Evolutionary conservation across 37 sponge, comb jelly and placozoan genomes (phyloP).

Genomic region (Ephydatia muelleri): DNA sequence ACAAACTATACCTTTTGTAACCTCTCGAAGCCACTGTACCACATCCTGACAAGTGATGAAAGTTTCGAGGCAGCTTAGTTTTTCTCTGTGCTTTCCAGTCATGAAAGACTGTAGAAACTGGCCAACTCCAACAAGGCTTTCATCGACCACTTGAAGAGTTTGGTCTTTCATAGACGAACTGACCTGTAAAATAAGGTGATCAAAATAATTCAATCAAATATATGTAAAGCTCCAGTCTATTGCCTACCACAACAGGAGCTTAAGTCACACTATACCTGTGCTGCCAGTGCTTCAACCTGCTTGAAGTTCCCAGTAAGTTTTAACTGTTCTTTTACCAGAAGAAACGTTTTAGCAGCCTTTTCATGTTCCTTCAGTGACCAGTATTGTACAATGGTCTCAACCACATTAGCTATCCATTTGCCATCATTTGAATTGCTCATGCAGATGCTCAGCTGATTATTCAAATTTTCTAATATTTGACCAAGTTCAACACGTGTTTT

Average conservation of each 20-base stretch:
- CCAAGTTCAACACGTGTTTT: not conserved
- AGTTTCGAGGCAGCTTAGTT: constrained; percentile 20
- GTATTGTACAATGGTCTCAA: constrained; percentile 3
- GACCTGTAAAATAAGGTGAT: constrained; percentile 13
- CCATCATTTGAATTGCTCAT: not conserved
- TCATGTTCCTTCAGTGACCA: not conserved
- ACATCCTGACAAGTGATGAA: constrained; percentile 32
- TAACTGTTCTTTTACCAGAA: not conserved
- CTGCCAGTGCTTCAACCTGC: constrained; percentile 14
- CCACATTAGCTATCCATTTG: not conserved
- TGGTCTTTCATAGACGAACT: constrained; percentile 45
- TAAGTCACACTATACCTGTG: not conserved
- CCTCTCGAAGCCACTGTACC: constrained; percentile 53
- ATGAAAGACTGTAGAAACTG: constrained; percentile 36
- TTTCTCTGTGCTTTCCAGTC: not conserved
- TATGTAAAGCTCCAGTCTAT: too few species aligned
- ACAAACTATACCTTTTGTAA: constrained; percentile 38
- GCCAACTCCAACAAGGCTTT: constrained; percentile 12
- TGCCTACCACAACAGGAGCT: too few species aligned
- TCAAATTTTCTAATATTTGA: not conserved
- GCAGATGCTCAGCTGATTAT: not conserved
- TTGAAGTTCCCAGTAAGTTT: constrained; percentile 15
- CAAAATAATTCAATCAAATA: too few species aligned
- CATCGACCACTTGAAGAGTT: constrained; percentile 20
- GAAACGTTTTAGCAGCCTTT: constrained; percentile 14